Percentiles rank a stretch among this genome's conserved stretches.
These are phyloP conservation scores for Astreopora myriophthalma DNA, from an alignment of 64 coral and sea anemone species.

Conservation along the genomic window DNA sequence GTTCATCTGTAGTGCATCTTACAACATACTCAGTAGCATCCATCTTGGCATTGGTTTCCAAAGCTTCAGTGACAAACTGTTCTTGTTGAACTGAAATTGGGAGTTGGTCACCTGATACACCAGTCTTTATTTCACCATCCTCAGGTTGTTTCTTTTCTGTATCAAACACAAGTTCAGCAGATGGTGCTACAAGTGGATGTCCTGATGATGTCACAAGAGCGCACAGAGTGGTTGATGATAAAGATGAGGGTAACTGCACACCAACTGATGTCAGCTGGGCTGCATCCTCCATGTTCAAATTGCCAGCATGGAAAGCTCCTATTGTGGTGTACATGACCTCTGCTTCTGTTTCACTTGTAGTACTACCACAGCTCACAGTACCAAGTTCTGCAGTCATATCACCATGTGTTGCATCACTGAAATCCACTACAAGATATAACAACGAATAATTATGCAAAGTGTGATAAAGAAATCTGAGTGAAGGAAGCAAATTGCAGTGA, in stretches of 20 bases:
- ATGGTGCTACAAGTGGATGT: constrained; percentile 52
- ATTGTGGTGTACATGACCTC: constrained; percentile 86
- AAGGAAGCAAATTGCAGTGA: too few relatives aligned
- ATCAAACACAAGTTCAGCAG: constrained; percentile 21
- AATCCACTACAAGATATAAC: background rate
- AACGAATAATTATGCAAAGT: too few relatives aligned
- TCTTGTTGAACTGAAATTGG: constrained; percentile 35
- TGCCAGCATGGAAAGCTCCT: constrained; percentile 67
- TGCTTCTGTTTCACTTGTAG: constrained; percentile 54
- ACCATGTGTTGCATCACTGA: constrained; percentile 7
- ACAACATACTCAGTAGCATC: constrained; percentile 87
- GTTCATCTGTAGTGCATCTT: constrained; percentile 38
- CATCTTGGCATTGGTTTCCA: constrained; percentile 33
- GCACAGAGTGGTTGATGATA: constrained; percentile 46
- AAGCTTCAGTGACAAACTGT: constrained; percentile 51
- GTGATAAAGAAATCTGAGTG: too few relatives aligned
- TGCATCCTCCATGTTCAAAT: constrained; percentile 74
- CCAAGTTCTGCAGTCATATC: background rate
- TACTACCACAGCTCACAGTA: constrained; percentile 61
- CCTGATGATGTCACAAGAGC: constrained; percentile 71
- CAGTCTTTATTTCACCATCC: constrained; percentile 5
- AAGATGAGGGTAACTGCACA: constrained; percentile 35
- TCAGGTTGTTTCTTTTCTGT: constrained; percentile 25
- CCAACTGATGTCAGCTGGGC: constrained; percentile 65
- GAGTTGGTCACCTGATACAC: background rate